These are phyloP conservation scores for Misgurnus mizolepis DNA, from an alignment of 2,113 vertebrate species.

Conservation along the genomic window DNA sequence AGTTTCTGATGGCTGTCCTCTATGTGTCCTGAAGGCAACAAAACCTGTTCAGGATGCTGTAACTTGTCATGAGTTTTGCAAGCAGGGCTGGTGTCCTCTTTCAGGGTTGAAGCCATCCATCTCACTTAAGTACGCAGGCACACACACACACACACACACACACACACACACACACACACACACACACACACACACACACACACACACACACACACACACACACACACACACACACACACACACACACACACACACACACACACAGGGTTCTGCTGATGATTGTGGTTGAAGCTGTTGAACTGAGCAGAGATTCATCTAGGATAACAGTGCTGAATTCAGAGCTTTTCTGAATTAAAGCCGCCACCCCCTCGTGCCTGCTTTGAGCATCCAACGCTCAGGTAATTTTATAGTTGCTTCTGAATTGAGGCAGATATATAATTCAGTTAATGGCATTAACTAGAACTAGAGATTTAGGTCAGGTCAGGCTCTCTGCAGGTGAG, in stretches of 20 bases:
- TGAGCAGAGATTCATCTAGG: conserved; percentile 24
- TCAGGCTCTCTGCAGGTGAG: background rate
- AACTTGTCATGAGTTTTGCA: conserved; percentile 40
- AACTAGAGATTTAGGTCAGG: conserved; percentile 1
- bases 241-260: no score
- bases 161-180: no score
- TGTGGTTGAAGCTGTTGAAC: conserved; percentile 31
- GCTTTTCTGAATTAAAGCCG: conserved; percentile 28
- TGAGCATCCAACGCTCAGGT: background rate
- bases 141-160: background rate
- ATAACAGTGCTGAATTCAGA: conserved; percentile 34
- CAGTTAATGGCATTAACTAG: conserved; percentile 19
- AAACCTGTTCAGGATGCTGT: conserved; percentile 30
- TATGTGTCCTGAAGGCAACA: conserved; percentile 48
- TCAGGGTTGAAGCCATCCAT: conserved; percentile 45
- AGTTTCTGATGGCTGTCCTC: conserved; percentile 56
- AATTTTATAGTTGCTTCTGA: conserved; percentile 28
- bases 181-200: background rate
- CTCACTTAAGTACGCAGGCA: conserved; percentile 35
- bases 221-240: background rate
- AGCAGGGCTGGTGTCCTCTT: conserved; percentile 30
- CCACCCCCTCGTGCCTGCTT: conserved; percentile 21
- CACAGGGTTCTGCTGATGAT: conserved; percentile 24
- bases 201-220: background rate
- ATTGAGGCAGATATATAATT: background rate